Evolutionary conservation across 2,797 vertebrate genomes (phyloP), one percentile per base, ranked within the genome.

Genomic region (Sciaenops ocellatus): DNA sequence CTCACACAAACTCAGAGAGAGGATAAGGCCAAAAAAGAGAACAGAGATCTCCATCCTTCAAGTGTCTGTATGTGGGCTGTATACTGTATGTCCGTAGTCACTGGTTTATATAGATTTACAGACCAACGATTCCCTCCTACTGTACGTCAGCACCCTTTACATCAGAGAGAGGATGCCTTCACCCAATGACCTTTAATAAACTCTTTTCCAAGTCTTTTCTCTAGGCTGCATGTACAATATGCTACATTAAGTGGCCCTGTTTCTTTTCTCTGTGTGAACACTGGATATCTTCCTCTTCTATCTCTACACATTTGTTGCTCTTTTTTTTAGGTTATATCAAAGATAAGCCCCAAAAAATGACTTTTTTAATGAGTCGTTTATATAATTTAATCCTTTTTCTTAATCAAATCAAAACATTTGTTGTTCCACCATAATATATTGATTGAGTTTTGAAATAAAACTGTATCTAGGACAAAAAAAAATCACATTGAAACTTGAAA

Each of bases 21-120:
- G 8, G 9, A 44, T 70, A 28, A 79, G 16, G 16, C 55, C 52
- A 54, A 73, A n/a, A 51, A 71, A 46, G 22, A 76, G 34, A 69
- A 28, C 30, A n/a, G 60, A 52, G 26, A 60, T 56, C 41, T 65
- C 72, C 78, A 86, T 87, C 65, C 5, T 46, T 24, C 6, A 20
- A 22, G 11, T 11, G 51, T 42, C 16, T 72, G 28, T 4, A 41
- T 71, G 24, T 61, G 48, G 26, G 41, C 52, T n/a, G n/a, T n/a
- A 10, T 47, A 26, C 17, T 46, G 10, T 52, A 10, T 16, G 26
- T 24, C n/a, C n/a, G 38, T 34, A 67, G 30, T 46, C 20, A 64
- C 34, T 18, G 20, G 7, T 74, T 82, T 90, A 80, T 86, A 87
- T 77, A 87, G 30, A 42, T 55, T 52, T 47, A 48, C 18, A 18